Evolutionary conservation across 2,888 invertebrate genomes (phyloP), one percentile per base, ranked within the genome.

Genomic region (Athalia circularis): DNA sequence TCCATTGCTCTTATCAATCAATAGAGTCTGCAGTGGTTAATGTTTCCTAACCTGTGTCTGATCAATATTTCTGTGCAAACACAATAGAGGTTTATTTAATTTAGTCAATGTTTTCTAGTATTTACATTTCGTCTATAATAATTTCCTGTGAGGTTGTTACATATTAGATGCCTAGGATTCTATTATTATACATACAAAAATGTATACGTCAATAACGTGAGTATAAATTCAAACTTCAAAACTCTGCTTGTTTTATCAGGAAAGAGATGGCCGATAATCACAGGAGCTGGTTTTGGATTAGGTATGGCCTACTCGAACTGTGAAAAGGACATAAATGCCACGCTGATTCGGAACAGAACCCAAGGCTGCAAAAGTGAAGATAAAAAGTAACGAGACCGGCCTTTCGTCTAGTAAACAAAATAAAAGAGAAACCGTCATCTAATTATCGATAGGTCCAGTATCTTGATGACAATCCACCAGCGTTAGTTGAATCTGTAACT

Each of bases 251-350:
- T 83, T 80, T 80, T 89, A 90, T 5, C 87, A 94, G 94, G 96
- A 87, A 93, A 94, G 90, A 92, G 94, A 86, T 98, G 98, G 97
- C 98, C 98, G 1, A 91, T 98, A 48, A 93, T 96, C 87, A 93
- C 96, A 80, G 98, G 98, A 57, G 93, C 95, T 82, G 98, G 98
- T 77, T 94, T 97, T 89, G 99, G 98, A 59, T 91, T 98, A 85
- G 99, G 99, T 72, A 94, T 97, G 92, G 97, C 97, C 68, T 96
- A 95, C 91, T 93, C 96, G 77, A 97, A 97, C 91, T 98, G 97
- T 90, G 95, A 97, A 91, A 92, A 93, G 87, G 94, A 94, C 82
- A 85, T 93, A 65, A 93, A 93, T 84, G 88, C 88, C 48, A 88
- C 90, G 5, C 78, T 89, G 77, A 83, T 67, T 64, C 84, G 80